These are phyloP conservation scores for Seriola rivoliana DNA, from an alignment of 2,113 vertebrate species.

Conservation along the genomic window DNA sequence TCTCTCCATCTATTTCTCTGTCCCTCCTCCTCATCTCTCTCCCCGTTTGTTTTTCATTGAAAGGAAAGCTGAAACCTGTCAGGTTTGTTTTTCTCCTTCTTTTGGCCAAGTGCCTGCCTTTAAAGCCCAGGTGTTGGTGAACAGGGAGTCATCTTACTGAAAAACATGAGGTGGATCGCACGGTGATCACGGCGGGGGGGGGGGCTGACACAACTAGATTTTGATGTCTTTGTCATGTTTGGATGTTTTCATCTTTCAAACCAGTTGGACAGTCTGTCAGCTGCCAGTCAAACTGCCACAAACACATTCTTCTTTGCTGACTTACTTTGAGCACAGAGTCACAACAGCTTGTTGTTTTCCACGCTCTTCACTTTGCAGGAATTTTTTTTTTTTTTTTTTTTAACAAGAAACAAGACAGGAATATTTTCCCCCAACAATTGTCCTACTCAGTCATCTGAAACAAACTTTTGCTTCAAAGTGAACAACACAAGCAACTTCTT, in stretches of 20 bases:
- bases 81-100: slow-evolving; percentile 63
- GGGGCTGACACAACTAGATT: neutral
- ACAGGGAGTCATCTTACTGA: slow-evolving; percentile 56
- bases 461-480: neutral
- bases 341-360: slow-evolving; percentile 13
- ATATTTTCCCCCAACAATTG: neutral
- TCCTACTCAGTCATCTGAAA: neutral
- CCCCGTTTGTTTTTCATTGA: slow-evolving; percentile 51
- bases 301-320: slow-evolving; percentile 38
- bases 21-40: slow-evolving; percentile 9
- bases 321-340: neutral
- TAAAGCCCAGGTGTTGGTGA: slow-evolving; percentile 61
- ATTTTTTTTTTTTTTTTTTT: no score
- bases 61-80: slow-evolving; percentile 65
- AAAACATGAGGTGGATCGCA: slow-evolving; percentile 49
- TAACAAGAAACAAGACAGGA: neutral
- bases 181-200: neutral
- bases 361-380: neutral
- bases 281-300: slow-evolving; percentile 5
- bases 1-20: slow-evolving; percentile 9
- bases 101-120: slow-evolving; percentile 50
- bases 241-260: slow-evolving; percentile 48
- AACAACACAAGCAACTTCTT: no score
- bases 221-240: slow-evolving; percentile 5
- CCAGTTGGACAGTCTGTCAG: slow-evolving; percentile 43